Evolutionary conservation across 2,113 vertebrate species (phyloP), one percentile per base, ranked within the genome.

Genomic region (Phyllostomus discolor): DNA sequence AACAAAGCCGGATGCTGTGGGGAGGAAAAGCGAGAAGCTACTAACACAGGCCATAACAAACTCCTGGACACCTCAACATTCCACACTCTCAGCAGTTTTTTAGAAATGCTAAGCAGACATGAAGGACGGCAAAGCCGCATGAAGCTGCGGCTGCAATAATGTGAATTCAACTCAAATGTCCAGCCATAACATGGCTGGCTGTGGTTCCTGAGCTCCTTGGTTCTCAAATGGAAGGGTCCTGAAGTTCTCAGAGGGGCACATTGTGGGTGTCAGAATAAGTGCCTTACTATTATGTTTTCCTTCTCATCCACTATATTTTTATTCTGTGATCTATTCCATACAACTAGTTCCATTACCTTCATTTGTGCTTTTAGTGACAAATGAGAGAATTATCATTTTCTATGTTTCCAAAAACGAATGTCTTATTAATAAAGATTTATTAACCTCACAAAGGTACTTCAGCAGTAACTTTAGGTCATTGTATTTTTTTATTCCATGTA

Each of bases 61-160:
- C 64, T 79, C 48, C 41, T 33, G 73, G 26, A 19, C 26, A 48
- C 15, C 92, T 69, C 17, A 62, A 9, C 11, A 28, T 38, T n/a
- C 57, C 12, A 0, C 9, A 73, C 4, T 14, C 19, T 10, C 7
- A 14, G 12, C 62, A 62, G 15, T 3, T n/a, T 85, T 85, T 80
- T 26, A 41, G 70, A 90, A 46, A 59, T 5, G 10, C 5, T 80
- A 28, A 57, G n/a, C 54, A 59, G 26, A 83, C 67, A 89, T 1
- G 4, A 72, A 57, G 52, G 24, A 24, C 9, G 5, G 16, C 48
- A 64, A 52, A 81, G 31, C 4, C 1, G 5, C 11, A 24, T 8
- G 26, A 46, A 72, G 72, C 54, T 38, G 0, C 0, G 0, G 5
- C 48, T 33, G 14, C 33, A 20, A 66, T 0, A 3, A 5, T 46